phyloP scores from a whole-genome alignment of 2,888 invertebrate genomes.

The Escarpia spicata region DNA sequence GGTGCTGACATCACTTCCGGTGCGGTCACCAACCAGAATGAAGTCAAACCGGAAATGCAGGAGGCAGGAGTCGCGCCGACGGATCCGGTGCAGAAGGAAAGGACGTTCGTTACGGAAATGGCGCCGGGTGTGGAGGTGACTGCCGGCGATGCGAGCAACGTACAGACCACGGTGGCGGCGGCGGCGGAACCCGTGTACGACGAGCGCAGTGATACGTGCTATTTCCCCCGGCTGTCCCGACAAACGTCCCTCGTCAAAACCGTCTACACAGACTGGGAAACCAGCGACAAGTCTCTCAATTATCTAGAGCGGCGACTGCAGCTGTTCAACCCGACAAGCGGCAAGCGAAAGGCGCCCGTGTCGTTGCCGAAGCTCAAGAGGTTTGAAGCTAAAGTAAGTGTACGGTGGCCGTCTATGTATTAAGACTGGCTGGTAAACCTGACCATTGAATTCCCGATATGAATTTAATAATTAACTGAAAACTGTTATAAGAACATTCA shows the following conservation, averaged over 20 bases:
- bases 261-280: constrained; percentile 28
- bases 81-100: neutral
- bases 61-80: neutral
- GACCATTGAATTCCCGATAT: no score
- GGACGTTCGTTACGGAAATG: neutral
- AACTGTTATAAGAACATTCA: no score
- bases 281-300: constrained; percentile 22
- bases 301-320: constrained; percentile 26
- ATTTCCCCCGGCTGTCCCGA: neutral
- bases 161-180: neutral
- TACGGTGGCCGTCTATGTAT: neutral
- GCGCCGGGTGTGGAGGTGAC: neutral
- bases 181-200: neutral
- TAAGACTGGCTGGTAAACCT: neutral
- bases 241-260: constrained; percentile 18
- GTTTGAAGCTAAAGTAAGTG: neutral
- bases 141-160: neutral
- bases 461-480: no score
- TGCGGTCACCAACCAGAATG: neutral
- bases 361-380: constrained; percentile 20
- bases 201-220: neutral
- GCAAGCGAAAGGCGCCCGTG: neutral
- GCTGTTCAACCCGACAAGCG: constrained; percentile 22
- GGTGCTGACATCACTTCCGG: neutral
- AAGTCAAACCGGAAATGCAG: neutral